Evolutionary conservation across 2,888 invertebrate species (phyloP), one percentile per base, ranked within the genome.

Genomic region (Cephus pulcher): DNA sequence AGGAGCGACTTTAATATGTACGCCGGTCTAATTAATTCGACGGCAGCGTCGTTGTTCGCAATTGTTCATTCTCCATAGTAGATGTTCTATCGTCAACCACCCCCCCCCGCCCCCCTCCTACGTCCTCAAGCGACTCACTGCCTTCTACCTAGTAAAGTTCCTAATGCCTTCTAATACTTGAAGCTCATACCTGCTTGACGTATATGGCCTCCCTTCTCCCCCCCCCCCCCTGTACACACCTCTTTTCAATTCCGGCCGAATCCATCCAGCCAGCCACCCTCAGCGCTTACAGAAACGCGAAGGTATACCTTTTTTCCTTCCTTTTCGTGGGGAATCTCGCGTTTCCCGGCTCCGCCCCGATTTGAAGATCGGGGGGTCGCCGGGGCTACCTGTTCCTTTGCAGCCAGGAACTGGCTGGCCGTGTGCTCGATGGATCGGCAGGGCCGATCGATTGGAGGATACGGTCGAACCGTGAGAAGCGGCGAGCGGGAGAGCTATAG

Each of bases 301-400:
- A 23, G 40, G 40, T 56, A 56, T 9, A 56, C 9, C 32, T 33
- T 71, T 33, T 33, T 73, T 74, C 73, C 69, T 73, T 78, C 75
- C 75, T 76, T 76, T 75, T 76, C 80, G 79, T 77, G 76, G 79
- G 73, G 78, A 37, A 75, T 75, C 74, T 75, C 74, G 68, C 76
- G 56, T 75, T 68, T 79, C 77, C 76, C 74, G 30, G 73, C 84
- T 75, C 76, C 80, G 33, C 68, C 69, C 73, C 34, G 74, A 93
- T 93, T 93, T 93, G 93, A 93, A 93, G 93, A 93, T 93, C 92
- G 92, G 32, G 35, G 30, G 33, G 77, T 15, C 76, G 34, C 32
- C 71, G 75, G 76, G 79, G 75, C 71, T 74, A 68, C 75, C 74
- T 75, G 69, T 56, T 75, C 76, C 76, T 73, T 76, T 78, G 78